Evolutionary conservation across 2,797 vertebrate species (phyloP), one percentile per base, ranked within the genome.

Genomic region (Hylomyscus alleni): DNA sequence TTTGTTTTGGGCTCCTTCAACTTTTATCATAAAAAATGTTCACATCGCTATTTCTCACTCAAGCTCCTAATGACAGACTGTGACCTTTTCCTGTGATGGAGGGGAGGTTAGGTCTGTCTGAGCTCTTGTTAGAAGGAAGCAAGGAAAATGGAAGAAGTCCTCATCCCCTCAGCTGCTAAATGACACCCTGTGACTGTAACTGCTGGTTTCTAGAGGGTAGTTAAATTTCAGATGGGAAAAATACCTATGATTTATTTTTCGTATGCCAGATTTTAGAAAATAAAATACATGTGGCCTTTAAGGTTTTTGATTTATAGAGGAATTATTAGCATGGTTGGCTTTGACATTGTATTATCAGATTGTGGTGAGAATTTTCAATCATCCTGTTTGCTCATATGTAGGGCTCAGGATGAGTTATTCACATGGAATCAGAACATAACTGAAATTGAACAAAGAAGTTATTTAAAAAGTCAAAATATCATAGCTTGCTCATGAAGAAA

Each of bases 221-320:
- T 98, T 98, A 98, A 98, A 98, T 98, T 97, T 97, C 94, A 96
- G 87, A 93, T 34, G 26, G 92, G 85, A 97, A 98, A 97, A 97
- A 54, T 94, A 96, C 93, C 95, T 98, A 65, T 97, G 98, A 98
- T 98, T 98, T 97, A 97, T 98, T 98, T 97, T 97, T 96, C 90
- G 95, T 97, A 95, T 96, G 72, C 40, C 85, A 92, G 52, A 81
- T 96, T 96, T 81, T 94, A 98, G 95, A 93, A 98, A 97, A 96
- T 92, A 98, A 93, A 94, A 97, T 98, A 96, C 86, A 97, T 50
- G 88, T 98, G 98, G 98, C 98, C 95, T 98, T 98, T 97, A 98
- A 90, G 86, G n/a, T 97, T 96, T 96, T 91, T 94, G 88, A 67
- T 98, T 95, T 97, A 92, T 0, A 0, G 82, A 95, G 93, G n/a